Evolutionary conservation across 2,113 vertebrate genomes (phyloP), one percentile per base, ranked within the genome.

Genomic region (Arizona elegans): DNA sequence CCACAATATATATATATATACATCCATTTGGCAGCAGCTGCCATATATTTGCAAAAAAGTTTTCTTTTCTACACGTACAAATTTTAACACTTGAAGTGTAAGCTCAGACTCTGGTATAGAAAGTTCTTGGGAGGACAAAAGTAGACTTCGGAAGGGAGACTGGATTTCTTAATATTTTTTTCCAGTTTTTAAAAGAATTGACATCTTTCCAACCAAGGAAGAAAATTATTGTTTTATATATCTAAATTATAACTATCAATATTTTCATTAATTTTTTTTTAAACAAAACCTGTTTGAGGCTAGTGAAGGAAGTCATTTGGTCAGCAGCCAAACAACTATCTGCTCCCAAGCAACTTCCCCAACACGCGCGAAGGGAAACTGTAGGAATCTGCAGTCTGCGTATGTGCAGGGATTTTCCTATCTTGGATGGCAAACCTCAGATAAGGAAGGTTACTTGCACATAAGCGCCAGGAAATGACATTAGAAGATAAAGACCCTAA

Each of bases 41-140:
- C 97, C 97, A 97, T 97, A 97, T 98, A 97, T 97, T 98, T 97
- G 97, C 97, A 98, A 98, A 98, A 97, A 97, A 96, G 96, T 97
- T 95, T 94, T 97, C 95, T 97, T 97, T 96, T 98, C 97, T 98
- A 98, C 97, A 98, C 98, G 98, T 98, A 98, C 97, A 98, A 98
- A 98, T 98, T 97, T 98, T 98, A 98, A 98, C 98, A 98, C 98
- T 98, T 98, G 97, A 97, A 98, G 97, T 97, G 97, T 97, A 97
- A 97, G 96, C 94, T 98, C 97, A 97, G 96, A 97, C 97, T 98
- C 97, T 97, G 85, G 97, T 97, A 98, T 97, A 98, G 97, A 98
- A 98, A 98, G 38, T 43, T 43, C 38, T 43, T 43, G 38, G 38
- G 38, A 43, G 38, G 38, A 43, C 38, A 43, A 43, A 43, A 43